Evolutionary conservation across 2,113 vertebrate genomes (phyloP).

Genomic region (Ibidorhyncha struthersii): DNA sequence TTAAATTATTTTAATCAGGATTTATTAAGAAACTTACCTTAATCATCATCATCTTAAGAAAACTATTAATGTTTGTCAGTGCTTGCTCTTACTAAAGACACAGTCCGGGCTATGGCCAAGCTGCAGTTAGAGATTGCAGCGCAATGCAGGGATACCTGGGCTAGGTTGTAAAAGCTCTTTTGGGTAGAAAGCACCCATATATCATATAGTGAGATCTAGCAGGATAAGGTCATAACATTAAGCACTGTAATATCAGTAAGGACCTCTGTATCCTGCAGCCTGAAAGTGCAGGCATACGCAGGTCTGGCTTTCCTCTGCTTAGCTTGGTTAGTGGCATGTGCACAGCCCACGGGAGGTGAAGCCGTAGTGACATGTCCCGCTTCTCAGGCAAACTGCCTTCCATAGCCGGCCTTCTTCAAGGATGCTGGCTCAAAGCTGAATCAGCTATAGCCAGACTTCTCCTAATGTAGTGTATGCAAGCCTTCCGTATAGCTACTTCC

Average conservation of each 20-base stretch:
- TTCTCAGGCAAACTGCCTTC: neutral
- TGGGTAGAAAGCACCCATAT: neutral
- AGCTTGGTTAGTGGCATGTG: neutral
- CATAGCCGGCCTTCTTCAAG: neutral
- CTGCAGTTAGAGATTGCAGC: neutral
- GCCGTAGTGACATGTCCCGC: neutral
- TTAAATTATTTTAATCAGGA: neutral
- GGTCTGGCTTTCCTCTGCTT: neutral
- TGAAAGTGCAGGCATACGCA: neutral
- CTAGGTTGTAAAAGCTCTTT: neutral
- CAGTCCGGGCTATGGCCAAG: neutral
- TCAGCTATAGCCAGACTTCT: neutral
- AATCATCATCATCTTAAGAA: conserved; percentile 1
- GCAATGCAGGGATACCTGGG: neutral
- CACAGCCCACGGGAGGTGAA: neutral
- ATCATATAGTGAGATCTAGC: neutral
- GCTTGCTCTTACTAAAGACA: neutral
- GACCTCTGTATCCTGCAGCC: neutral
- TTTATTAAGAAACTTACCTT: neutral
- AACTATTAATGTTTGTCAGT: neutral
- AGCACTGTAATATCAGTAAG: neutral
- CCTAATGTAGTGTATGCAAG: neutral
- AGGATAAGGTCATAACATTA: neutral
- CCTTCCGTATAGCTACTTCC: neutral
- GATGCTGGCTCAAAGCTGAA: neutral